A percentile compares a stretch with the other conserved stretches of the same genome.
Conservation (phyloP, 37 sponge, comb jelly and placozoan species). For the Petrosia ficiformis region DNA sequence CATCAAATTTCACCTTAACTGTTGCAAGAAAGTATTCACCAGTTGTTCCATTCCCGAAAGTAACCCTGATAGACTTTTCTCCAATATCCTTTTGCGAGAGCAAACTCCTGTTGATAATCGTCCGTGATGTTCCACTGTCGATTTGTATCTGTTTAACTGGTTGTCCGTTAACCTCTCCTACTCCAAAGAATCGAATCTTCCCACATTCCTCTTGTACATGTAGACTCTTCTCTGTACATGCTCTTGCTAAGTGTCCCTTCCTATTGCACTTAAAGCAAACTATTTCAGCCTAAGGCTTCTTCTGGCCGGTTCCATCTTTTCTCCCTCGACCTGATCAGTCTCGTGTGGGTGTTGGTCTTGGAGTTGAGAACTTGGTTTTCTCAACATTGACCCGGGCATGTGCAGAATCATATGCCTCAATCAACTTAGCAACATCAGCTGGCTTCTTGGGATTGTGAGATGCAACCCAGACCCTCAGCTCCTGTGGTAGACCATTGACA, state of each 20-base stretch:
- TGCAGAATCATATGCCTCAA: constrained; percentile 11
- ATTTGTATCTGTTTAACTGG: neutral
- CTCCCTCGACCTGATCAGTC: too few species aligned
- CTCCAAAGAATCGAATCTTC: neutral
- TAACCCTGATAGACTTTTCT: neutral
- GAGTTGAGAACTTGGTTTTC: too few species aligned
- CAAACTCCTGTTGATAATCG: neutral
- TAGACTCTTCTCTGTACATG: neutral
- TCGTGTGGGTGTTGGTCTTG: neutral
- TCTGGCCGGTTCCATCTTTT: constrained; percentile 1
- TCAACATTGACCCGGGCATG: too few species aligned
- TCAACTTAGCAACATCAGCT: neutral
- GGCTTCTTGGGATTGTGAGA: neutral
- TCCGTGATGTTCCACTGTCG: neutral
- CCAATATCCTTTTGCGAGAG: neutral
- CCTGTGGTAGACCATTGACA: neutral
- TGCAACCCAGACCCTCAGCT: neutral
- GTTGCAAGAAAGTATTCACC: neutral
- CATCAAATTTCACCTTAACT: neutral
- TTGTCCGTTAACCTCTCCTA: neutral
- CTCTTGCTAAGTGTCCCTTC: neutral
- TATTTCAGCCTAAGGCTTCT: neutral
- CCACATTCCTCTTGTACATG: neutral
- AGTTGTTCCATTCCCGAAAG: neutral
- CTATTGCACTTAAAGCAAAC: constrained; percentile 5